Evolutionary conservation across 1,140 invertebrate species (phyloP).

Genomic region (Psilanteris sp.): DNA sequence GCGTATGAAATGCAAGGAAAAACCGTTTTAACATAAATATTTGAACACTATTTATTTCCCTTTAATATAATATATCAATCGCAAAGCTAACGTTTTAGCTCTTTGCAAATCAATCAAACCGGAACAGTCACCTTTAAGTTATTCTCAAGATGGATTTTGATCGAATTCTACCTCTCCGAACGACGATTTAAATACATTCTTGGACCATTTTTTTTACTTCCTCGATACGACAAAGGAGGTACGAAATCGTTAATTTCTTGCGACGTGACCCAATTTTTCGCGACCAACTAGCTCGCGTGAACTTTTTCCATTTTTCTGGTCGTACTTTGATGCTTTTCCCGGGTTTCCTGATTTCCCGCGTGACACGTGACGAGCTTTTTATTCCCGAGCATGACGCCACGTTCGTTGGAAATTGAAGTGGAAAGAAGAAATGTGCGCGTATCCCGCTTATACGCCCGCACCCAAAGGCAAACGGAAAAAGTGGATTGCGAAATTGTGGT

Average conservation of each 20-base stretch:
- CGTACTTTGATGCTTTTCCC: constrained; percentile 46
- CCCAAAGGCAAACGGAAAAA: constrained; percentile 17
- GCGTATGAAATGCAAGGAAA: too few species aligned
- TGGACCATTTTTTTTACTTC: constrained; percentile 21
- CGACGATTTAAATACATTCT: constrained; percentile 19
- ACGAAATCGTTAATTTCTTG: constrained; percentile 60
- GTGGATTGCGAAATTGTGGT: constrained; percentile 25
- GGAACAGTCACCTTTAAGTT: not conserved
- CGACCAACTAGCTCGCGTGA: constrained; percentile 33
- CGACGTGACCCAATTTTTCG: constrained; percentile 49
- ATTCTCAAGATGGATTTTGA: not conserved
- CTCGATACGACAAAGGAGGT: constrained; percentile 28
- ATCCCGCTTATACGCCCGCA: not conserved
- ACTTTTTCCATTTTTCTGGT: constrained; percentile 50
- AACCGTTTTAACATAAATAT: too few species aligned
- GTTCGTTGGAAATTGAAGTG: constrained; percentile 46
- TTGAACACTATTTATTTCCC: too few species aligned
- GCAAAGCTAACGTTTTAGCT: not conserved
- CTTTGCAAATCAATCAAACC: not conserved
- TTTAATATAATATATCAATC: too few species aligned
- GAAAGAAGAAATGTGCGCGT: constrained; percentile 29
- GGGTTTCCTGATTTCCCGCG: constrained; percentile 54
- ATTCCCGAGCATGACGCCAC: constrained; percentile 27
- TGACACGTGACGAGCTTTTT: constrained; percentile 60
- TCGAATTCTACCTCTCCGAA: constrained; percentile 5